A percentile compares a stretch with the other conserved stretches of the same genome.
phyloP scores from a whole-genome alignment of 1,140 invertebrate genomes.

The Pachyrhynchus sulphureomaculatus region DNA sequence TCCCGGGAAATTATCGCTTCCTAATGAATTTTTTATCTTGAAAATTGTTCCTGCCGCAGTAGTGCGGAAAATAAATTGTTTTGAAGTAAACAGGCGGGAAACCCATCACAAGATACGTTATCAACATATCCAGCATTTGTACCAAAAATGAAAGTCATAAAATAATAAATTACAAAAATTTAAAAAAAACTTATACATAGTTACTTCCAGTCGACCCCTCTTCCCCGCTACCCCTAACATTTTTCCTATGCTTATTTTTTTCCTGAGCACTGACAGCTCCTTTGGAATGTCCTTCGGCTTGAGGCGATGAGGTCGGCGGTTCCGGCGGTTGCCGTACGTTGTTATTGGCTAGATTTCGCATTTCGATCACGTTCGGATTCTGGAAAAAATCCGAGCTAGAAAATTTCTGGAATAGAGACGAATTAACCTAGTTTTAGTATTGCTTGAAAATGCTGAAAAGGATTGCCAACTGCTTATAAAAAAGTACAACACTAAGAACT shows the following conservation, averaged over 20 bases:
- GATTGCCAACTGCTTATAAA: conserved; percentile 12
- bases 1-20: no score
- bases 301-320: not conserved
- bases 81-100: no score
- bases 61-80: no score
- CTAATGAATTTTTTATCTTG: no score
- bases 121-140: no score
- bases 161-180: no score
- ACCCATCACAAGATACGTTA: no score
- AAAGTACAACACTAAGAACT: no score
- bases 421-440: conserved; percentile 52
- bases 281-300: not conserved
- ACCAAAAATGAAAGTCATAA: no score
- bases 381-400: conserved; percentile 54
- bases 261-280: not conserved
- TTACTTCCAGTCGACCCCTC: conserved; percentile 19
- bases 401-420: conserved; percentile 52
- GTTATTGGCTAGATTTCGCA: conserved; percentile 55
- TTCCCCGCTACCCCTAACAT: not conserved
- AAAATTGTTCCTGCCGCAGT: no score
- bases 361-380: conserved; percentile 59
- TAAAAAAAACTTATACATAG: conserved; percentile 9
- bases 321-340: conserved; percentile 20
- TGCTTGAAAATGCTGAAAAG: conserved; percentile 7
- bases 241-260: not conserved